Conservation (phyloP, 2,113 vertebrate genomes). For the Seriola quinqueradiata region DNA sequence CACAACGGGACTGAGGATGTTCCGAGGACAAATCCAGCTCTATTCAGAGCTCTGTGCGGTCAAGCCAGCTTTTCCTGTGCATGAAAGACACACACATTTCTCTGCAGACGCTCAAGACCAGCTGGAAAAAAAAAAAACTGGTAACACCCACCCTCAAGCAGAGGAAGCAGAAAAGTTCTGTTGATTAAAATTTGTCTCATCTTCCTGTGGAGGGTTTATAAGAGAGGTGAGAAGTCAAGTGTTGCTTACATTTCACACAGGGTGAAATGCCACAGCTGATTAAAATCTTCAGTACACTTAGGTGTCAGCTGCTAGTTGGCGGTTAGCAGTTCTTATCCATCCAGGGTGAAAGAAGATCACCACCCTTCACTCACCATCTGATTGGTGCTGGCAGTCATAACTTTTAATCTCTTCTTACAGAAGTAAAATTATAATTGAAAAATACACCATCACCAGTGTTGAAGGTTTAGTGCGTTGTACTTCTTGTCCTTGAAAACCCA, state of each 20-base stretch:
- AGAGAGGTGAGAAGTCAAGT: slow-evolving; percentile 31
- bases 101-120: background rate
- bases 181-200: slow-evolving; percentile 37
- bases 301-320: background rate
- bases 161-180: background rate
- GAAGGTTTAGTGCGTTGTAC: too few species aligned
- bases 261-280: slow-evolving; percentile 29
- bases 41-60: slow-evolving; percentile 20
- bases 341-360: background rate
- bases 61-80: background rate
- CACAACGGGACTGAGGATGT: background rate
- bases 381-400: background rate
- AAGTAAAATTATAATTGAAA: too few species aligned
- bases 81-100: background rate
- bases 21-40: slow-evolving; percentile 12
- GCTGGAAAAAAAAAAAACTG: background rate
- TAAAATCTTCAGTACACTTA: slow-evolving; percentile 13
- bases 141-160: slow-evolving; percentile 13
- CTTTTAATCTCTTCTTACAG: too few species aligned
- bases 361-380: background rate
- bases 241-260: background rate
- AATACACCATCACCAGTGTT: too few species aligned
- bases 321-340: background rate
- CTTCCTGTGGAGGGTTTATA: slow-evolving; percentile 24
- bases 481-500: too few species aligned